Base-by-base conservation (phyloP, 2,888 invertebrate genomes). In the Allygus modestus region DNA sequence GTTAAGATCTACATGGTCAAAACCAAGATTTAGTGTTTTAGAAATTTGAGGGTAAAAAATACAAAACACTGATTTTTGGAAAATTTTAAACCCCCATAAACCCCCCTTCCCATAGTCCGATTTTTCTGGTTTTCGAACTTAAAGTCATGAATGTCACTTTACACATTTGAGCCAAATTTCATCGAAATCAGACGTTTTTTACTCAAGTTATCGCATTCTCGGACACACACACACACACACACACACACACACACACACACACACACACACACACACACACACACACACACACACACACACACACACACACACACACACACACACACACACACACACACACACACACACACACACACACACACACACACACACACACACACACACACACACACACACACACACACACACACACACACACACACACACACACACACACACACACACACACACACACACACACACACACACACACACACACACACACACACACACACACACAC, bases 161-260 rank as follows among this genome's bases (percentile, higher is more conserved):
- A n/a, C n/a, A n/a, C n/a, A n/a, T n/a, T n/a, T n/a, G n/a, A n/a
- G n/a, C n/a, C n/a, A n/a, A n/a, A n/a, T n/a, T n/a, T n/a, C n/a
- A n/a, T n/a, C n/a, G n/a, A n/a, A n/a, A n/a, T n/a, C n/a, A n/a
- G n/a, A n/a, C n/a, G n/a, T n/a, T n/a, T n/a, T n/a, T n/a, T n/a
- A n/a, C n/a, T n/a, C n/a, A n/a, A n/a, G n/a, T n/a, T n/a, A n/a
- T n/a, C n/a, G 37, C 37, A 37, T 37, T 37, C 37, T 37, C 37
- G 4, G 37, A 71, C 33, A 71, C 73, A 71, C 73, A 28, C 73
- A 71, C 73, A 31, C 73, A 71, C 73, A 71, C 73, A 71, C 73
- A 71, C 73, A 71, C 73, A 71, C 73, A 71, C 73, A 71, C 73
- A 71, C 73, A 71, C 73, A 71, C 73, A 71, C 73, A 71, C 73